Percentiles rank a stretch among this genome's conserved stretches.
Conservation (phyloP, 2,113 vertebrate species). For the Hiodon tergisus region DNA sequence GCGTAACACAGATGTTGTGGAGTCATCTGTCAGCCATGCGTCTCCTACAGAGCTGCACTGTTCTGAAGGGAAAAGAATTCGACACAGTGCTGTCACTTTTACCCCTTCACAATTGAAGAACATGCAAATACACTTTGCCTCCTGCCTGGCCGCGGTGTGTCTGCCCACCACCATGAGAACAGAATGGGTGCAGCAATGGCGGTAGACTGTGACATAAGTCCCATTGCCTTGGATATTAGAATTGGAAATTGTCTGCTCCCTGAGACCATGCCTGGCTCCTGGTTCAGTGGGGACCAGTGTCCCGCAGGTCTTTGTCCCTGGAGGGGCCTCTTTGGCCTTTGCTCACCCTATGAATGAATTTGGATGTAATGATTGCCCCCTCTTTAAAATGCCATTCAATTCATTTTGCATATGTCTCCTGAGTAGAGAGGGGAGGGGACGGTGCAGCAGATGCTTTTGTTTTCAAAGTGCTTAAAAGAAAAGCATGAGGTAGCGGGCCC, state of each 20-base stretch:
- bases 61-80: constrained; percentile 96
- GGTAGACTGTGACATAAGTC: constrained; percentile 88
- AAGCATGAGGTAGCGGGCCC: constrained; percentile 59
- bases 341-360: constrained; percentile 95
- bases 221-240: constrained; percentile 89
- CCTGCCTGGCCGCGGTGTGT: constrained; percentile 85
- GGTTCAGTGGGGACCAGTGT: constrained; percentile 80
- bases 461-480: constrained; percentile 83
- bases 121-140: constrained; percentile 91
- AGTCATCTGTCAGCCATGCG: constrained; percentile 99
- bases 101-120: constrained; percentile 91
- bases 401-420: constrained; percentile 84
- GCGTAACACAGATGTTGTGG: constrained; percentile 99
- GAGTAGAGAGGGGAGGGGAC: constrained; percentile 47
- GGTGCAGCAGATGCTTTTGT: constrained; percentile 82
- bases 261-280: constrained; percentile 83
- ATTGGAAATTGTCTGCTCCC: constrained; percentile 98
- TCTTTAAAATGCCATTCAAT: constrained; percentile 82
- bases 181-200: constrained; percentile 71
- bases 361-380: constrained; percentile 87
- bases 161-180: constrained; percentile 76
- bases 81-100: constrained; percentile 99
- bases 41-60: constrained; percentile 88
- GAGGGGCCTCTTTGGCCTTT: constrained; percentile 86
- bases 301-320: constrained; percentile 85